Conservation (phyloP, 2,113 vertebrate species). For the Leuciscus idus region DNA sequence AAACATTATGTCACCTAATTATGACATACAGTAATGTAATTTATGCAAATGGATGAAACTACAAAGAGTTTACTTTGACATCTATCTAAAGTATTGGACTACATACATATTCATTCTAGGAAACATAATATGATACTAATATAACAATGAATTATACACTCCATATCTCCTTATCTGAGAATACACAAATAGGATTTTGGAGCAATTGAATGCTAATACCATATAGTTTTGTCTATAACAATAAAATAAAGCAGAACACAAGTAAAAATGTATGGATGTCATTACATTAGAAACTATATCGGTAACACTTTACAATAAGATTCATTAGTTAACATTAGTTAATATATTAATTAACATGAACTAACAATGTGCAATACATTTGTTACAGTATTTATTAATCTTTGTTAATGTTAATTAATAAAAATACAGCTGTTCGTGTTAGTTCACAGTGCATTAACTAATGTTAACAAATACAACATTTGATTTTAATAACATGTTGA, state of each 20-base stretch:
- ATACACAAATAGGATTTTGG: background rate
- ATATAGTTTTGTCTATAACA: too few species aligned
- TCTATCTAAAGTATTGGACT: background rate
- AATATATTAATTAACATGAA: too few species aligned
- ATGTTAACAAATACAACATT: background rate
- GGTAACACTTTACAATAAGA: too few species aligned
- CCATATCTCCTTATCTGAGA: background rate
- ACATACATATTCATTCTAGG: background rate
- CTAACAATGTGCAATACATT: too few species aligned
- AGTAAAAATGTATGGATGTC: too few species aligned
- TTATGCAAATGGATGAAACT: background rate
- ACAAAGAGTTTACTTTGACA: background rate
- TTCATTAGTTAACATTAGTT: too few species aligned
- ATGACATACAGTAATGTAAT: background rate
- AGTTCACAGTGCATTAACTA: background rate
- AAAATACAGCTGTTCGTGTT: background rate
- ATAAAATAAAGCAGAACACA: too few species aligned
- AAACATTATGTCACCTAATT: constrained; percentile 1
- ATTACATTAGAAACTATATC: too few species aligned
- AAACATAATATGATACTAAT: background rate
- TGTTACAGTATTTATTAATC: too few species aligned
- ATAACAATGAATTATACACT: constrained; percentile 5
- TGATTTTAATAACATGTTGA: background rate
- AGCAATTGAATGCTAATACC: too few species aligned
- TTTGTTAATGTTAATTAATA: too few species aligned